phyloP scores from a whole-genome alignment of 1,140 invertebrate genomes.

The Caerostris extrusa region DNA sequence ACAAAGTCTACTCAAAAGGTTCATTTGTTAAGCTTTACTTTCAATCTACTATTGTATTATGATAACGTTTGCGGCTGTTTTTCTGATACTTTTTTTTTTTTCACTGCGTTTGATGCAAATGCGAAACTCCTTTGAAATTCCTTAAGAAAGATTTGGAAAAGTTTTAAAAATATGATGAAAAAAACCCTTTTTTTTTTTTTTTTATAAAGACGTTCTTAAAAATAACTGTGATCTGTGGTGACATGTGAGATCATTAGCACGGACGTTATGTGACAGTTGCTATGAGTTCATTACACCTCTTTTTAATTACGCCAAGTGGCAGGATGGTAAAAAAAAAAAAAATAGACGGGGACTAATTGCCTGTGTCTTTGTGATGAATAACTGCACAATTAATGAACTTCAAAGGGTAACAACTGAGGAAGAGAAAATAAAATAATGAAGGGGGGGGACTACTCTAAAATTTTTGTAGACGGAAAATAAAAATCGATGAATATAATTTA shows the following conservation, averaged over 20 bases:
- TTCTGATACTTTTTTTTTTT: too few species aligned
- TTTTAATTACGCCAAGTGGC: conserved; percentile 72
- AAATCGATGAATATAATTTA: too few species aligned
- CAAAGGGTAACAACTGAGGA: conserved; percentile 13
- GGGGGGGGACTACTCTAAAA: not conserved
- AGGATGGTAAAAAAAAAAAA: not conserved
- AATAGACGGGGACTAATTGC: conserved; percentile 56
- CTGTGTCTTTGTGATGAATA: conserved; percentile 48
- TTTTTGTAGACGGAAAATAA: too few species aligned
- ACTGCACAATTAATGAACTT: conserved; percentile 9
- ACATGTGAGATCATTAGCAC: not conserved
- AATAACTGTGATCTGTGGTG: conserved; percentile 32
- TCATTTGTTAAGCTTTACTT: too few species aligned
- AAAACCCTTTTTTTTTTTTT: too few species aligned
- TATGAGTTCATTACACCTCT: conserved; percentile 59
- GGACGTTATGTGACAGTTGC: conserved; percentile 37
- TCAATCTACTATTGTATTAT: too few species aligned
- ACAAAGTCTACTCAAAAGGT: too few species aligned
- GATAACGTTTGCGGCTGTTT: too few species aligned
- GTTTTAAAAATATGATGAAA: too few species aligned
- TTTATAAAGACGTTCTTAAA: not conserved
- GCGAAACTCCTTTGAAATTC: too few species aligned
- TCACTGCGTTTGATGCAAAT: too few species aligned
- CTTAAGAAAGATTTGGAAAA: too few species aligned
- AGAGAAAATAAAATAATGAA: not conserved